Evolutionary conservation across 2,888 invertebrate genomes (phyloP), one percentile per base, ranked within the genome.

Genomic region (Xanthia icteritia): DNA sequence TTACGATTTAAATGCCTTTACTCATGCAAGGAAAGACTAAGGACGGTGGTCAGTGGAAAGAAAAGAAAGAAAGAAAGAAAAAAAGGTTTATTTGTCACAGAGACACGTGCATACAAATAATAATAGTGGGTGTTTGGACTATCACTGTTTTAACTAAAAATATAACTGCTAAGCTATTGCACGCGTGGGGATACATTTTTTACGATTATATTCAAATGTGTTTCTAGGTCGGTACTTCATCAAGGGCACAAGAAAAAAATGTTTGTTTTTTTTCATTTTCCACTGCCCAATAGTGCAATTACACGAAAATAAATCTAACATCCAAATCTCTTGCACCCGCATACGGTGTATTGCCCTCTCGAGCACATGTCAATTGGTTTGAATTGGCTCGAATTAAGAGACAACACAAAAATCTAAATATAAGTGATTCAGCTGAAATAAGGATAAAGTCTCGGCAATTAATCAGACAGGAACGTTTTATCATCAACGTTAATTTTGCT

Each of bases 311-410:
- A 89, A 80, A 84, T 83, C 87, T 79, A 70, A 80, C 83, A 84
- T 73, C 83, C 76, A 84, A 86, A 87, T 86, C 88, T 81, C 78
- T 73, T 78, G 65, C 67, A 48, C 76, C 69, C 77, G 68, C 69
- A 63, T 64, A 54, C 79, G 56, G 83, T 76, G 81, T 82, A 86
- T 54, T 88, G 90, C 84, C 89, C 89, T 84, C 86, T 77, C 71
- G 77, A 79, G 83, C 70, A 87, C 86, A 87, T 89, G 91, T 94
- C 95, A 96, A 96, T 96, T 96, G 95, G 89, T 92, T 67, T 94
- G 91, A 96, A 96, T 96, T 96, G 94, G 90, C 88, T 93, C 92
- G 89, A 95, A 94, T 95, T 94, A 94, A 92, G 91, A 89, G 90
- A 86, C 89, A 86, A 90, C 91, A 91, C 86, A 89, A 90, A 90